Evolutionary conservation across 2,113 vertebrate genomes (phyloP).

Genomic region (Marcusenius ussheri): DNA sequence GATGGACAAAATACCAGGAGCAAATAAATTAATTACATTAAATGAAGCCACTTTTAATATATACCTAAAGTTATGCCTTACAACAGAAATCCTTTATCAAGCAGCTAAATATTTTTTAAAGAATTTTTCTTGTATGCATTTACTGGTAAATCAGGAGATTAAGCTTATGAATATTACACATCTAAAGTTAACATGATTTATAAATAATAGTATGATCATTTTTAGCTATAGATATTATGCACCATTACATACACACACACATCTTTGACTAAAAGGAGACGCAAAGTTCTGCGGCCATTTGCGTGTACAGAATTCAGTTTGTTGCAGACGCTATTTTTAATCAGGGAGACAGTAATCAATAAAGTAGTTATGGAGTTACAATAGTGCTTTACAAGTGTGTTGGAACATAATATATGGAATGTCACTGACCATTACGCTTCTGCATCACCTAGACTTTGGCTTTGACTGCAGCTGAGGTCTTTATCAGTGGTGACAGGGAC

Average conservation of each 20-base stretch:
- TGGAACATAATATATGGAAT: conserved; percentile 53
- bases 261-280: background rate
- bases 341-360: conserved; percentile 62
- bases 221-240: background rate
- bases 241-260: background rate
- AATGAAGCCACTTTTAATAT: background rate
- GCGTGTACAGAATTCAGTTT: conserved; percentile 21
- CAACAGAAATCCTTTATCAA: background rate
- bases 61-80: background rate
- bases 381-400: conserved; percentile 36
- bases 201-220: background rate
- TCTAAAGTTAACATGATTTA: background rate
- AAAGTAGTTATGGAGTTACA: conserved; percentile 48
- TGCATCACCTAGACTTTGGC: conserved; percentile 37
- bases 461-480: conserved; percentile 31
- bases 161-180: background rate
- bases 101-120: background rate
- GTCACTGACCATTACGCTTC: conserved; percentile 50
- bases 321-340: conserved; percentile 48
- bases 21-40: background rate
- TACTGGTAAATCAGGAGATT: background rate
- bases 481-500: conserved; percentile 37
- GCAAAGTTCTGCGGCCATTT: background rate
- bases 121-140: background rate
- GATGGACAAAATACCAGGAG: conserved; percentile 20